Percentiles rank a stretch among this genome's conserved stretches.
Conservation (phyloP, 2,113 vertebrate species). For the Marmota monax region DNA sequence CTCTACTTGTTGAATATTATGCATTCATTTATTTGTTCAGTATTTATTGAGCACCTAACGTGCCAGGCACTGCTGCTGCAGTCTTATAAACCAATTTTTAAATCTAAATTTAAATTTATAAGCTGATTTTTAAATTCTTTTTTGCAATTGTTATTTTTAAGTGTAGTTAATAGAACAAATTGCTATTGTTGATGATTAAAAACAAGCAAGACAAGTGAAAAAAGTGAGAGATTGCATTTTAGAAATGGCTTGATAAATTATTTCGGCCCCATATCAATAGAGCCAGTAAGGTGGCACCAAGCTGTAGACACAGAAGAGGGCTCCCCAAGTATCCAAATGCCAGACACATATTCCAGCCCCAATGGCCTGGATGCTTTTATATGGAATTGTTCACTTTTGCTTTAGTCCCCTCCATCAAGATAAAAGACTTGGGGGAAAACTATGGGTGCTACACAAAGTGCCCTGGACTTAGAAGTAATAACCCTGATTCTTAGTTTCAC, state of each 20-base stretch:
- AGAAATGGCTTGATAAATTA: conserved; percentile 54
- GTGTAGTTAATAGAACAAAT: conserved; percentile 13
- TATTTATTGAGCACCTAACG: conserved; percentile 78
- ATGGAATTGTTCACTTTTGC: conserved; percentile 30
- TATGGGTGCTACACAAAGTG: conserved; percentile 22
- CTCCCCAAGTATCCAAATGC: neutral
- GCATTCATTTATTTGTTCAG: conserved; percentile 17
- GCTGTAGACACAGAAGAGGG: conserved; percentile 9
- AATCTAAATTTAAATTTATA: neutral
- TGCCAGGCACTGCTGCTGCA: conserved; percentile 75
- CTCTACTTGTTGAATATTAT: conserved; percentile 41
- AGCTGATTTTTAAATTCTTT: no score
- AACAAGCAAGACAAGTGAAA: conserved; percentile 35
- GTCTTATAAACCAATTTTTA: conserved; percentile 48
- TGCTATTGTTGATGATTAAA: neutral
- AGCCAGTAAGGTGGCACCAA: conserved; percentile 15
- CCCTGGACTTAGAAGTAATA: conserved; percentile 37
- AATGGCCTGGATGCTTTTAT: conserved; percentile 30
- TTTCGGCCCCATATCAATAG: neutral
- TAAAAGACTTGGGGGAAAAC: conserved; percentile 24
- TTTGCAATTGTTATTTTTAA: conserved; percentile 55
- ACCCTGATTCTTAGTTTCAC: conserved; percentile 39
- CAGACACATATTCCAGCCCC: neutral
- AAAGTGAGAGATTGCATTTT: conserved; percentile 15
- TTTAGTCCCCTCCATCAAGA: neutral